Evolutionary conservation across 2,113 vertebrate genomes (phyloP).

Genomic region (Menura novaehollandiae): DNA sequence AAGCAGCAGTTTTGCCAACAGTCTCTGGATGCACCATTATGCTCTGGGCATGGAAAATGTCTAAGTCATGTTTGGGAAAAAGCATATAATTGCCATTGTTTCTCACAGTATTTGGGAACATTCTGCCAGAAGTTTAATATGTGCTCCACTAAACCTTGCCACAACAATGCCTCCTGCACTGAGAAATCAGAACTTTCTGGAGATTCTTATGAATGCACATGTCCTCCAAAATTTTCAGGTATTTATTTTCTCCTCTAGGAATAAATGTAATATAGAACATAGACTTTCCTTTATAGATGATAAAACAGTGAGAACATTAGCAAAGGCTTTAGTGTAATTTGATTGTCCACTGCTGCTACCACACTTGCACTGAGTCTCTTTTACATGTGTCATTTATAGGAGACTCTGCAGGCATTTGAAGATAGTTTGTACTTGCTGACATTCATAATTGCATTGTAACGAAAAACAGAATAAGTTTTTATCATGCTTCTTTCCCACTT

Average conservation of each 20-base stretch:
- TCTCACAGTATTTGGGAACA: conserved; percentile 71
- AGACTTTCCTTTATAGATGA: not conserved
- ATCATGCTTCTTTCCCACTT: not conserved
- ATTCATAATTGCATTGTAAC: not conserved
- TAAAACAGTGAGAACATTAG: not conserved
- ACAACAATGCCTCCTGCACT: conserved; percentile 73
- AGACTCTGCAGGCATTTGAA: not conserved
- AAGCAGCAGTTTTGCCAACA: conserved; percentile 76
- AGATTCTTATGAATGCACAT: conserved; percentile 71
- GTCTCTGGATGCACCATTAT: conserved; percentile 66
- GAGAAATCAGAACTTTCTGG: conserved; percentile 30
- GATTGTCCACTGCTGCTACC: not conserved
- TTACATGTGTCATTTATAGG: not conserved
- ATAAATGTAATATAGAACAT: not conserved
- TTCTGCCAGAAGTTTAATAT: conserved; percentile 79
- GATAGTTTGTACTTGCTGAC: not conserved
- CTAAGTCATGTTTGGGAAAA: conserved; percentile 71
- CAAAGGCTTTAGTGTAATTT: not conserved
- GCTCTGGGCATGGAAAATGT: conserved; percentile 80
- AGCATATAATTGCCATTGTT: conserved; percentile 75
- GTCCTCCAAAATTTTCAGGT: conserved; percentile 78
- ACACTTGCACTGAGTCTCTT: not conserved
- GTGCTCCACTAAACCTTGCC: conserved; percentile 74
- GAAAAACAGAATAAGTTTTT: not conserved
- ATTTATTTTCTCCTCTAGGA: not conserved